These are phyloP conservation scores for Rhodophaea formosa DNA, from an alignment of 2,888 invertebrate species.

Conservation along the genomic window DNA sequence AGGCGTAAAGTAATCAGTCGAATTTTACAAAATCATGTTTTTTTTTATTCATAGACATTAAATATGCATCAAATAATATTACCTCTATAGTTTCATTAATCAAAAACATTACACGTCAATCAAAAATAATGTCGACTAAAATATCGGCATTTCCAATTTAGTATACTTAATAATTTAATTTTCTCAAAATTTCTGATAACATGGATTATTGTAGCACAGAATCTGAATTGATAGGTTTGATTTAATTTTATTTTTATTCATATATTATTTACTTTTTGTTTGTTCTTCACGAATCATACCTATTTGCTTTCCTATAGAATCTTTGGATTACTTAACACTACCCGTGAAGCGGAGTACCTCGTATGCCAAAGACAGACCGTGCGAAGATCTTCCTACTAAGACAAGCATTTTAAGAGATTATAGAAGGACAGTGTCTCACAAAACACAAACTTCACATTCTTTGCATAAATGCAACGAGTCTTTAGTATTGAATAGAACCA, in stretches of 20 bases:
- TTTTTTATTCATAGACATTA: too few species aligned
- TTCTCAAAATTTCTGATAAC: constrained; percentile 38
- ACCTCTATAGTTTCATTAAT: too few species aligned
- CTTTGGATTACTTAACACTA: constrained; percentile 52
- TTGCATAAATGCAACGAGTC: constrained; percentile 26
- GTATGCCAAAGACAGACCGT: constrained; percentile 16
- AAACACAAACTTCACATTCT: constrained; percentile 23
- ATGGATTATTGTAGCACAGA: constrained; percentile 53
- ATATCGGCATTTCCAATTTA: constrained; percentile 20
- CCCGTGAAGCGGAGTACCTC: constrained; percentile 41
- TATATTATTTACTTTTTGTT: constrained; percentile 26
- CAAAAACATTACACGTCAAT: constrained; percentile 7
- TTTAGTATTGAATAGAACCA: constrained; percentile 43
- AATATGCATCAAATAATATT: too few species aligned
- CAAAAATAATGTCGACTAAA: constrained; percentile 31
- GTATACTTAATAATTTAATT: constrained; percentile 25
- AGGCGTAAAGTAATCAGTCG: too few species aligned
- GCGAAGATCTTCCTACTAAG: not conserved
- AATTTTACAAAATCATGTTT: too few species aligned
- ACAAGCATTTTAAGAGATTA: constrained; percentile 25
- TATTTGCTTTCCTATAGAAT: constrained; percentile 55
- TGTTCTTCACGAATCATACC: constrained; percentile 33
- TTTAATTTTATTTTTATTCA: constrained; percentile 27
- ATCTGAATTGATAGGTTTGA: constrained; percentile 51
- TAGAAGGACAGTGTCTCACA: constrained; percentile 28